phyloP scores from a whole-genome alignment of 2,113 vertebrate genomes.

The Catagonus wagneri region DNA sequence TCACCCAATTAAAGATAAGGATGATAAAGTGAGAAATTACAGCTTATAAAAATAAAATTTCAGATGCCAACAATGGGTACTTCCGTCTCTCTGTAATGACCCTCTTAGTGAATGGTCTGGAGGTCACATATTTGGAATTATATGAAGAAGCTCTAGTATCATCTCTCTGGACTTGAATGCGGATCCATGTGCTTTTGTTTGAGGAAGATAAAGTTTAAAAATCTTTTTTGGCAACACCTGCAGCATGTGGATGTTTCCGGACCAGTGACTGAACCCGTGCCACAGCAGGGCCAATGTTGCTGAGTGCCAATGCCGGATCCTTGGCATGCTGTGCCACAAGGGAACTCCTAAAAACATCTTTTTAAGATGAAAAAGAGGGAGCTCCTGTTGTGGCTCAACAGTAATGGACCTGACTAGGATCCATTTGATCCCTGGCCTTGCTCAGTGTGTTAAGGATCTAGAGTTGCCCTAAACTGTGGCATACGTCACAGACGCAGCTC shows the following conservation, averaged over 20 bases:
- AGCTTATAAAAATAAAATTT: conserved; percentile 35
- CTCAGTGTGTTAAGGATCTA: too few species aligned
- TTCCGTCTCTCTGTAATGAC: background rate
- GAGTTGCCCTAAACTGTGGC: too few species aligned
- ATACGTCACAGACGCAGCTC: too few species aligned
- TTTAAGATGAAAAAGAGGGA: background rate
- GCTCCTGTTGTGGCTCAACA: too few species aligned
- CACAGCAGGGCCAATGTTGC: too few species aligned
- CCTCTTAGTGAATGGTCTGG: background rate
- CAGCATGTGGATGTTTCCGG: too few species aligned
- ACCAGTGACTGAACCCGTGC: too few species aligned
- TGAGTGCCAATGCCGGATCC: too few species aligned
- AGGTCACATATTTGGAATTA: background rate
- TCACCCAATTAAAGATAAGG: conserved; percentile 43
- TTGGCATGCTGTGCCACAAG: too few species aligned
- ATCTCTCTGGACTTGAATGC: background rate
- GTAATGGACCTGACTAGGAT: too few species aligned
- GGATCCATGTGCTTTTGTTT: background rate
- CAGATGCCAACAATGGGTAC: background rate
- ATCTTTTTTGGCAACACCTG: background rate
- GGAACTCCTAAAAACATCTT: background rate
- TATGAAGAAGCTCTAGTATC: background rate
- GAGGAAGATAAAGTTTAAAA: background rate
- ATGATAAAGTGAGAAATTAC: conserved; percentile 42
- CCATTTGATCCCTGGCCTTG: too few species aligned